Evolutionary conservation across 2,797 vertebrate genomes (phyloP), one percentile per base, ranked within the genome.

Genomic region (Coendou prehensilis): DNA sequence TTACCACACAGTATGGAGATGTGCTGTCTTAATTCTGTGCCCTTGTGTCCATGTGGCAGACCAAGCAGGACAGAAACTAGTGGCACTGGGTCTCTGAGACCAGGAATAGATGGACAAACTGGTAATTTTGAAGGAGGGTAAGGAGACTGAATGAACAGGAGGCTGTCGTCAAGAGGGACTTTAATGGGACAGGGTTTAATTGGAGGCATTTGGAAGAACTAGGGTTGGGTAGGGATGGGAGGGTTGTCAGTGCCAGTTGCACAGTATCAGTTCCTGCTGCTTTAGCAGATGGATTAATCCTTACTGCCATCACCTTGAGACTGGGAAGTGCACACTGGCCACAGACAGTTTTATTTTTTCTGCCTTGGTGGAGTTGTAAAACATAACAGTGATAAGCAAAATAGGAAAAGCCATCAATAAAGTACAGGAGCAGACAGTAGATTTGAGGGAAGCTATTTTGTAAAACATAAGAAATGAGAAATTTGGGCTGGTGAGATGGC

Each of bases 201-300:
- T 61, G 23, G 23, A 61, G 45, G 75, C 47, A 30, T 30, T 75
- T 13, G 11, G 28, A 45, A 47, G 28, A 47, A 30, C 26, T 76
- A 67, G 10, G 22, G 73, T 41, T 56, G n/a, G 75, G 28, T 22
- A 7, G 50, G 9, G 26, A 47, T 54, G 86, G 37, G 13, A 37
- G 22, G 13, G 37, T 6, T 30, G 54, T 17, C 18, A 28, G 18
- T 22, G 2, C 2, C 71, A n/a, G 4, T 41, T 41, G 18, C 20
- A 61, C 54, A n/a, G 18, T n/a, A 23, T 47, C 26, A n/a, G 6
- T 45, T 22, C 9, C 50, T 20, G 17, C 4, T 26, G 28, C 3
- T 30, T 23, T 6, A 1, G 41, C 28, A 0, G 17, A 2, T 23
- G 5, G 9, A 1, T 1, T 20, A 0, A 2, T 1, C 81, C 17